Evolutionary conservation across 1,140 invertebrate genomes (phyloP).

Genomic region (Drosophila carrolli): DNA sequence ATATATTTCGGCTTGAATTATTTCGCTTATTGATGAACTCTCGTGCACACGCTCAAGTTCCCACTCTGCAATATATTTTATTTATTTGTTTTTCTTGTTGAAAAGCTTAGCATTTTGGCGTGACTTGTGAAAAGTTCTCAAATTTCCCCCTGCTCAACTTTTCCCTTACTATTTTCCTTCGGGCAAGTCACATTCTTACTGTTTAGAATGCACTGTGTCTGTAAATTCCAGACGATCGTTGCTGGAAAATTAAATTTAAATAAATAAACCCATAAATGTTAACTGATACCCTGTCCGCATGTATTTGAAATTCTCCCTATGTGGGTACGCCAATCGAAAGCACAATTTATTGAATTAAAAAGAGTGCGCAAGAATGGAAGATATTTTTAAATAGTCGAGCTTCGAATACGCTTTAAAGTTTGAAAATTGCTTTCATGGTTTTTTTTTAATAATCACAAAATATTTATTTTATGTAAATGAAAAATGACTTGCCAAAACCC

Average conservation of each 20-base stretch:
- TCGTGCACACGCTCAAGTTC: neutral
- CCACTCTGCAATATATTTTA: constrained; percentile 1
- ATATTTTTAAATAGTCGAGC: neutral
- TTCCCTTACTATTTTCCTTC: neutral
- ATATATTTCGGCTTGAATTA: constrained; percentile 31
- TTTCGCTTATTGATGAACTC: constrained; percentile 25
- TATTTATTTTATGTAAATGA: too few relatives aligned
- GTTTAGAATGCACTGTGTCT: constrained; percentile 19
- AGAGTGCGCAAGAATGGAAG: constrained; percentile 20
- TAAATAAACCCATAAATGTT: constrained; percentile 62
- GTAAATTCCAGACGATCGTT: constrained; percentile 26
- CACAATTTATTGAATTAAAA: constrained; percentile 17
- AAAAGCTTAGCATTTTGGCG: constrained; percentile 3
- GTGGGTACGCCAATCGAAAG: constrained; percentile 3
- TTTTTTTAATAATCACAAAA: too few relatives aligned
- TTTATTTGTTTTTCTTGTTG: constrained; percentile 5
- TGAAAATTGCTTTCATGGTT: neutral
- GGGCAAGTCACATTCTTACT: neutral
- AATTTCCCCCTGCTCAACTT: neutral
- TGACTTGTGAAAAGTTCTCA: constrained; percentile 21
- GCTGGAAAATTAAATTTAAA: constrained; percentile 58
- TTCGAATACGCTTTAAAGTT: neutral
- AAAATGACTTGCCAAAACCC: too few relatives aligned
- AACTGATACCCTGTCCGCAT: constrained; percentile 31
- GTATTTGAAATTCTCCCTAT: constrained; percentile 5